Base-by-base conservation (phyloP, 2,797 vertebrate genomes). In the Anguilla obscura region DNA sequence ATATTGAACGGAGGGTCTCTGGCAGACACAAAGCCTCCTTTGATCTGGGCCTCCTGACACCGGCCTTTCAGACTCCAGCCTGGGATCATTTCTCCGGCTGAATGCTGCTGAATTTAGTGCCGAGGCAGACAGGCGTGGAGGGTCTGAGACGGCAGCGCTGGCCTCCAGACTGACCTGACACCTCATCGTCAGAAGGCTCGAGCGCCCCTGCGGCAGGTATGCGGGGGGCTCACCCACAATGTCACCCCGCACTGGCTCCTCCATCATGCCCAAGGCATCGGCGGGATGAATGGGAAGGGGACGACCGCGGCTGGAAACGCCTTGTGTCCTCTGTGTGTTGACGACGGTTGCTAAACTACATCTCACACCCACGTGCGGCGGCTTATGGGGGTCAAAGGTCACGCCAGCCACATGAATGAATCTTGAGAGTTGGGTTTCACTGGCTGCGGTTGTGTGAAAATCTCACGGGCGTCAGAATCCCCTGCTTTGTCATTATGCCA, bases 21-120 rank as follows among this genome's bases (percentile, higher is more conserved):
- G 30, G 88, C 88, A 54, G 87, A 88, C 90, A 93, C 91, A 93
- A 93, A 94, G 91, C 90, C 89, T 69, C 71, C 92, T 94, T 93
- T 94, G 92, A 94, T 90, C 90, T 27, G 8, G 88, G 89, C 90
- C 84, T 14, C 85, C 88, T 83, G 92, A 90, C 87, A 10, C 88
- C 87, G 87, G 66, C 88, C 92, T 90, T 88, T 87, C 89, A 85
- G 90, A 85, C 74, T 86, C 16, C 18, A 86, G 83, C 90, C 89
- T 91, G 87, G 91, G 88, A 74, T 40, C 76, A 12, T 24, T 86
- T 84, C 30, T 71, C 8, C 27, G 36, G 87, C 50, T 80, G 36
- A 8, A 88, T 63, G 2, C 89, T 50, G 88, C 89, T 6, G 87
- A 89, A 85, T 89, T 92, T 85, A 89, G 12, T 86, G 90, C 87